A percentile compares a stretch with the other conserved stretches of the same genome.
These are phyloP conservation scores for Tachina fera DNA, from an alignment of 2,888 invertebrate species.

Conservation along the genomic window DNA sequence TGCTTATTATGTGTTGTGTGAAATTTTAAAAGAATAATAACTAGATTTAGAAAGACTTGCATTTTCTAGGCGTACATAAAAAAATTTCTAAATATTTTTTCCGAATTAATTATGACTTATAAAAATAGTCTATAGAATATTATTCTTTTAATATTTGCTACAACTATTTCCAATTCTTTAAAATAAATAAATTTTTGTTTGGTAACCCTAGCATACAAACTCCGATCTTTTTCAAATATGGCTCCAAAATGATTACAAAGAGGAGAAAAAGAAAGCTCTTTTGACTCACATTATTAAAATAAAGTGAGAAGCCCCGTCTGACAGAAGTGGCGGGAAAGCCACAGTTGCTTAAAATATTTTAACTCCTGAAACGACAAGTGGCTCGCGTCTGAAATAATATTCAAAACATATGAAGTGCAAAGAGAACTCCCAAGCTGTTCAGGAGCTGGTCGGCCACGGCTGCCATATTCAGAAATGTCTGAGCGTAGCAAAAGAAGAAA, in stretches of 20 bases:
- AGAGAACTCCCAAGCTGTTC: constrained; percentile 4
- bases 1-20: too few species aligned
- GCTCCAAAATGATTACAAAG: constrained; percentile 2
- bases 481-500: constrained; percentile 16
- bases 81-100: too few species aligned
- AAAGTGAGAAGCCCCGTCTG: too few species aligned
- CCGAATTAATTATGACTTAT: neutral
- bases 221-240: neutral
- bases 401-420: constrained; percentile 15
- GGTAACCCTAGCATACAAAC: neutral
- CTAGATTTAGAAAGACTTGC: too few species aligned
- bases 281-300: too few species aligned
- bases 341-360: constrained; percentile 2
- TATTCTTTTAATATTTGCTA: neutral
- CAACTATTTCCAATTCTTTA: constrained; percentile 1
- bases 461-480: constrained; percentile 14
- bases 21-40: too few species aligned
- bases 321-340: too few species aligned
- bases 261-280: neutral
- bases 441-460: neutral
- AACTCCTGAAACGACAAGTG: constrained; percentile 12
- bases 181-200: neutral
- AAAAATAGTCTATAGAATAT: constrained; percentile 3
- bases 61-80: too few species aligned
- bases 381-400: constrained; percentile 11